Conservation (phyloP, 2,113 vertebrate genomes). For the Leptodactylus fuscus region DNA sequence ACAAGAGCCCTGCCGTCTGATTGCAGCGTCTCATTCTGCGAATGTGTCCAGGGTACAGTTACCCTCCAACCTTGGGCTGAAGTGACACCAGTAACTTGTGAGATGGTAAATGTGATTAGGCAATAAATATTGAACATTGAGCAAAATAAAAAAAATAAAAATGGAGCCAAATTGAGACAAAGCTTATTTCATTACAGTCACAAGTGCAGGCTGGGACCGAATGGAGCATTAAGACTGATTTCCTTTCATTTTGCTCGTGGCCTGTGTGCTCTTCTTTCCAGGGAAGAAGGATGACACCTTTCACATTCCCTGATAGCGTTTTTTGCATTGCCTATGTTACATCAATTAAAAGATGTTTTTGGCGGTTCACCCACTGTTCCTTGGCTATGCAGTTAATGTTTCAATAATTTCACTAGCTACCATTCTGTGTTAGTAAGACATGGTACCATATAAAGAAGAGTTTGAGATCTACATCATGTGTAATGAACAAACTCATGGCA, state of each 20-base stretch:
- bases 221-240: slow-evolving; percentile 24
- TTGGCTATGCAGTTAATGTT: background rate
- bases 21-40: slow-evolving; percentile 63
- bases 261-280: slow-evolving; percentile 17
- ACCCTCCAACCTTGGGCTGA: background rate
- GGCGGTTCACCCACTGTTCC: background rate
- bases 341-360: background rate
- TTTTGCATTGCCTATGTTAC: background rate
- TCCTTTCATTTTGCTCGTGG: slow-evolving; percentile 28
- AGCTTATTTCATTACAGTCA: slow-evolving; percentile 49
- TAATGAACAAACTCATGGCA: too few species aligned
- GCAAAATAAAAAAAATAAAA: background rate
- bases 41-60: slow-evolving; percentile 61
- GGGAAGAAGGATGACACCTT: slow-evolving; percentile 17
- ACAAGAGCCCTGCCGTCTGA: slow-evolving; percentile 69
- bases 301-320: background rate
- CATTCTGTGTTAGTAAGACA: background rate
- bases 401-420: too few species aligned
- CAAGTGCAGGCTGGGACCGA: slow-evolving; percentile 33
- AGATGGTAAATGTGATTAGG: slow-evolving; percentile 60
- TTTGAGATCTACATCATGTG: too few species aligned
- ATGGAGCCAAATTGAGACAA: slow-evolving; percentile 11
- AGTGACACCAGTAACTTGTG: slow-evolving; percentile 43
- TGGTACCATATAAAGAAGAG: too few species aligned
- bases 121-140: slow-evolving; percentile 61